These are phyloP conservation scores for Thunnus thynnus DNA, from an alignment of 2,113 vertebrate species.

Conservation along the genomic window DNA sequence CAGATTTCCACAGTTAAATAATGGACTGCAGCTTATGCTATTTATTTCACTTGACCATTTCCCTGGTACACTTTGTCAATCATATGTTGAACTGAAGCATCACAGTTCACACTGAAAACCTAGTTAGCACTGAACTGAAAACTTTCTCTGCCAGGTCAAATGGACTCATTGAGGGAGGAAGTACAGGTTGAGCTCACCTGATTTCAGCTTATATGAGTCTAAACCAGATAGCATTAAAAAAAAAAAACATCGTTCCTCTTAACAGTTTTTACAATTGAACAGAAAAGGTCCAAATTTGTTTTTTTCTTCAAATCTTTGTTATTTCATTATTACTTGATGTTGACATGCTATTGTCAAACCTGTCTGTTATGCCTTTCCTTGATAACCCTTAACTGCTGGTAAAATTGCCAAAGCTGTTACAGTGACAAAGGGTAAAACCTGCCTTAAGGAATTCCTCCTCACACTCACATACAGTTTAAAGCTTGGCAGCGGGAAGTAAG, in stretches of 20 bases:
- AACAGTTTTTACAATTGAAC: too few species aligned
- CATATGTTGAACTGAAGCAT: neutral
- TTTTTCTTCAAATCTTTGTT: too few species aligned
- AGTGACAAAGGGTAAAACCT: conserved; percentile 53
- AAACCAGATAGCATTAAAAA: too few species aligned
- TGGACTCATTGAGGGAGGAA: neutral
- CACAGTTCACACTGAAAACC: neutral
- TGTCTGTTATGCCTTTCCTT: too few species aligned
- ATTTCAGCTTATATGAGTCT: neutral
- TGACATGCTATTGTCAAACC: too few species aligned
- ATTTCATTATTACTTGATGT: too few species aligned
- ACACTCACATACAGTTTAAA: neutral
- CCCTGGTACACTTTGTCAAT: neutral
- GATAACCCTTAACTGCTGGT: neutral
- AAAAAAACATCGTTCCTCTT: neutral
- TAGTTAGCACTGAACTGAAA: neutral
- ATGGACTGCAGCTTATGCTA: too few species aligned
- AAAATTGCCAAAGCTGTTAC: conserved; percentile 39
- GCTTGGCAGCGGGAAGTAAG: too few species aligned
- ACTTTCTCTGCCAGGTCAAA: too few species aligned
- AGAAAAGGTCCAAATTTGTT: too few species aligned
- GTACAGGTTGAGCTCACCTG: neutral
- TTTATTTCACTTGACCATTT: neutral
- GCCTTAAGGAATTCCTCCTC: neutral
- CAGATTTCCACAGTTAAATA: too few species aligned